Conservation (phyloP, 2,888 invertebrate genomes). For the Adela reaumurella region DNA sequence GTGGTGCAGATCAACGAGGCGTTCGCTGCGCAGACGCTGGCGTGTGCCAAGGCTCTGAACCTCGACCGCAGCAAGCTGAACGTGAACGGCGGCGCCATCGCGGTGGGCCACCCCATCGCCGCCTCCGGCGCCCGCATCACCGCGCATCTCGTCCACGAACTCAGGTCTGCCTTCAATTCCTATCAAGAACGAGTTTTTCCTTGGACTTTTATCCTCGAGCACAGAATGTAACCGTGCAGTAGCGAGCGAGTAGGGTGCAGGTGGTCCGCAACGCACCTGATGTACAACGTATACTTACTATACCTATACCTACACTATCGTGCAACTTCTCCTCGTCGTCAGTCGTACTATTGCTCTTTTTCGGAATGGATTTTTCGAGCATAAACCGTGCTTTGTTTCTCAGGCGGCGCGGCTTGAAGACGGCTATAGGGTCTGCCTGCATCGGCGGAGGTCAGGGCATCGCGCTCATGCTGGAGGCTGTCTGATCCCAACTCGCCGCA, state of each 20-base stretch:
- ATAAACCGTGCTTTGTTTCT: too few species aligned
- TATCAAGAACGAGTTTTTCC: too few species aligned
- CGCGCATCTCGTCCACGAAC: conserved; percentile 75
- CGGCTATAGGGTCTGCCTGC: conserved; percentile 91
- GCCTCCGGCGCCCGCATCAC: conserved; percentile 84
- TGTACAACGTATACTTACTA: too few species aligned
- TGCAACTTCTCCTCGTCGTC: too few species aligned
- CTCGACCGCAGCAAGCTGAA: conserved; percentile 78
- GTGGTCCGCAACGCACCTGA: too few species aligned
- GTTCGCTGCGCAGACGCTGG: conserved; percentile 82
- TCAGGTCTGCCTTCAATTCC: conserved; percentile 68
- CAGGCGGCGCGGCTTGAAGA: conserved; percentile 78
- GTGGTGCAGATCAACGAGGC: conserved; percentile 81
- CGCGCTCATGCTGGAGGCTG: conserved; percentile 80
- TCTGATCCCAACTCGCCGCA: conserved; percentile 49
- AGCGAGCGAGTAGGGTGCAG: too few species aligned
- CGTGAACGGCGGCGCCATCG: conserved; percentile 85
- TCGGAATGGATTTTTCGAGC: too few species aligned
- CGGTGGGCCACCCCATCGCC: conserved; percentile 82
- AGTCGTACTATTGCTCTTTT: too few species aligned
- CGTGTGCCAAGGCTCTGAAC: conserved; percentile 76
- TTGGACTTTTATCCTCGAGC: too few species aligned
- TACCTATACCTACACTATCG: too few species aligned
- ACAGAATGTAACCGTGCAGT: too few species aligned
- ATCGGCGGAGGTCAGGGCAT: conserved; percentile 99